Conservation (phyloP, 2,113 vertebrate species). For the Ranitomeya variabilis region DNA sequence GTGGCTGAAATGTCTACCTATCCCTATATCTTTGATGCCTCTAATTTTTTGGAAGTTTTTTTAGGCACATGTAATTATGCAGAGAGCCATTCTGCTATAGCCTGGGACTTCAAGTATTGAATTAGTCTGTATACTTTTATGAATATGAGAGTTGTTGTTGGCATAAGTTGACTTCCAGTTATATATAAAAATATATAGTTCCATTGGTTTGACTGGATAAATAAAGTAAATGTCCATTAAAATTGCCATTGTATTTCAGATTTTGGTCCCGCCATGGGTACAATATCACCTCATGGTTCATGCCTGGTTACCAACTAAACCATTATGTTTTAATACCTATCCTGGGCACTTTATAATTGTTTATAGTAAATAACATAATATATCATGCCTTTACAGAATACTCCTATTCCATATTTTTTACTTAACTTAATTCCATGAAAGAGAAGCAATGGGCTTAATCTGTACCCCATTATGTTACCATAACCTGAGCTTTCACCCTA, state of each 20-base stretch:
- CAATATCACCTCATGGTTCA: background rate
- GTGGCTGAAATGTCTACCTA: too few species aligned
- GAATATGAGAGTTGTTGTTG: too few species aligned
- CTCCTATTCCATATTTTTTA: background rate
- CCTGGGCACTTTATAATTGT: background rate
- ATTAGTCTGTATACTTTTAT: background rate
- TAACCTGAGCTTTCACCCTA: background rate
- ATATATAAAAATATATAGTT: background rate
- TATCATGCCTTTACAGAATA: background rate
- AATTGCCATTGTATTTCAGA: too few species aligned
- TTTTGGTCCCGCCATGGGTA: background rate
- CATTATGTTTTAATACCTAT: background rate
- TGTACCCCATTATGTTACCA: background rate
- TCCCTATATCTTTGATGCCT: too few species aligned
- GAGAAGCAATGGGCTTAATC: background rate
- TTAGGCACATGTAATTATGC: background rate
- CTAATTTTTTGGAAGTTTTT: too few species aligned
- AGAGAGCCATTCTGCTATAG: background rate
- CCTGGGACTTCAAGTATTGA: background rate
- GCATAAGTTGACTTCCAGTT: too few species aligned
- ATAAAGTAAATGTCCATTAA: too few species aligned
- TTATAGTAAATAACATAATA: background rate
- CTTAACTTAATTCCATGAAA: background rate
- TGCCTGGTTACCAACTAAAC: background rate
- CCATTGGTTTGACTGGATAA: too few species aligned